Conservation (phyloP, 2,888 invertebrate species). For the Apotomis betuletana region DNA sequence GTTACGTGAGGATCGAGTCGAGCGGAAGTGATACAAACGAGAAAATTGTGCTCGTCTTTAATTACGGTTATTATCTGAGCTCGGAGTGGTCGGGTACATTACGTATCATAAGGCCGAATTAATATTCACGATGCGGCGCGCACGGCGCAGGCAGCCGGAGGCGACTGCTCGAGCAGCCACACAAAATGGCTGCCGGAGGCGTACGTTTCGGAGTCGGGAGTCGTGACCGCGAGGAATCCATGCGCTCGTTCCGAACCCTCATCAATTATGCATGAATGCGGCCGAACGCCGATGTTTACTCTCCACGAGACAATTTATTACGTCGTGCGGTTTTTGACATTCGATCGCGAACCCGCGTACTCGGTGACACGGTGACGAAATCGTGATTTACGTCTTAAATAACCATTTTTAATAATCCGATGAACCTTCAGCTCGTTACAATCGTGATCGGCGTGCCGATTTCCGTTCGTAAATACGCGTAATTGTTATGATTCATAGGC, state of each 20-base stretch:
- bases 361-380: conserved; percentile 63
- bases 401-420: conserved; percentile 41
- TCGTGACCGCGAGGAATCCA: conserved; percentile 82
- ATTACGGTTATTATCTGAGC: conserved; percentile 58
- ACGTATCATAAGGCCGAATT: conserved; percentile 69
- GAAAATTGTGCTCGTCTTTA: conserved; percentile 54
- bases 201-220: conserved; percentile 60
- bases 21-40: conserved; percentile 61
- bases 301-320: conserved; percentile 81
- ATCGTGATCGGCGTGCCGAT: conserved; percentile 45
- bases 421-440: conserved; percentile 43
- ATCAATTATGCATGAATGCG: conserved; percentile 83
- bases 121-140: conserved; percentile 73
- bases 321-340: conserved; percentile 81
- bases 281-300: conserved; percentile 80
- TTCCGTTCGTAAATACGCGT: conserved; percentile 51
- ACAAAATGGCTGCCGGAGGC: conserved; percentile 81
- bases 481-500: conserved; percentile 52
- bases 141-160: conserved; percentile 65
- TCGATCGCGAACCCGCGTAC: conserved; percentile 62
- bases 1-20: conserved; percentile 63
- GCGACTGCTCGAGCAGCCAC: conserved; percentile 50
- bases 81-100: conserved; percentile 43
- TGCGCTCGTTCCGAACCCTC: conserved; percentile 76
- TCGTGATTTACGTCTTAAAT: conserved; percentile 56